Base-by-base conservation (phyloP, 1,140 invertebrate genomes). In the Marisa cornuarietis region DNA sequence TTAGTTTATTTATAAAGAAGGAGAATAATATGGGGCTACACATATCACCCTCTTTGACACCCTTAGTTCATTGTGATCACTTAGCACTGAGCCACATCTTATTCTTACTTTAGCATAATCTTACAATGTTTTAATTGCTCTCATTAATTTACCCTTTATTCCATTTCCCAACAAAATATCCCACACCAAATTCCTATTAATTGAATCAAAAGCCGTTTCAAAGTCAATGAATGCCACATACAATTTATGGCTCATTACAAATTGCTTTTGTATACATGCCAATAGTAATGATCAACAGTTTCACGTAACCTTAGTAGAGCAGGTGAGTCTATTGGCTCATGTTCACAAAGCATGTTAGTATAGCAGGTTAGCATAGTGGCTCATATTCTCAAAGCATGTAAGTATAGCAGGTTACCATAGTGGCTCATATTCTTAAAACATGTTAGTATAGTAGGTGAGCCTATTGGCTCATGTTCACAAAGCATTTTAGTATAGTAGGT, bases 201-300 rank as follows among this genome's bases (percentile, higher is more conserved):
- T 42, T 49, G 26, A 71, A 71, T 71, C 26, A 42, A 71, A 71
- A 10, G 69, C 69, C 26, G 42, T 71, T 42, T 71, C 26, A 31
- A 71, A 31, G 22, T 71, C 69, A 71, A 71, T 42, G 31, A 71
- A 71, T 18, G 69, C 69, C 42, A 71, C 69, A 42, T 71, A 42
- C 10, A 71, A 9, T 71, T 71, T 31, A 16, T 14, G 69, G 26
- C 9, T 71, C 10, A 13, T 18, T 16, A 26, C 22, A 71, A 71
- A 71, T 22, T 71, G 69, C 26, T 71, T 71, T 42, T 71, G 69
- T 16, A 71, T 22, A 14, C 10, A 71, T 31, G 69, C 69, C 9
- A 71, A 71, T 13, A 71, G 69, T 42, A 42, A 42, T 71, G 69
- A 22, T 71, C 69, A 42, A 42, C 52, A 16, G 69, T 71, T n/a